phyloP scores from a whole-genome alignment of 2,888 invertebrate species.

The Stegophylla sp. region DNA sequence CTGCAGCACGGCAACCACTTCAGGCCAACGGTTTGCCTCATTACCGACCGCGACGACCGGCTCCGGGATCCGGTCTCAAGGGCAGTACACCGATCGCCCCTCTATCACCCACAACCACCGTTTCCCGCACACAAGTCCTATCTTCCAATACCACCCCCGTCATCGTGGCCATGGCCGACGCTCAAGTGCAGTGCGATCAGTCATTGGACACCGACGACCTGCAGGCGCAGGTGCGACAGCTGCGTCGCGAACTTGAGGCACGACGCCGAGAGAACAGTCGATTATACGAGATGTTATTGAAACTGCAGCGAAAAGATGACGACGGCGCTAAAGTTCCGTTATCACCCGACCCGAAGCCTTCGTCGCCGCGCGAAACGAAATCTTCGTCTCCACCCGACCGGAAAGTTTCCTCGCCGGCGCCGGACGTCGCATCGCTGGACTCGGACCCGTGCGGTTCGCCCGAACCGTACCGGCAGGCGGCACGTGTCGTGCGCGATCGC shows the following conservation, averaged over 20 bases:
- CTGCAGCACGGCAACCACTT: neutral
- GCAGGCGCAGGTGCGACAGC: neutral
- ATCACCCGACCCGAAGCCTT: neutral
- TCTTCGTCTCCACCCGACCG: neutral
- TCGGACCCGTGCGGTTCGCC: conserved; percentile 18
- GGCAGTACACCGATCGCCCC: neutral
- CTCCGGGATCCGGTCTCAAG: neutral
- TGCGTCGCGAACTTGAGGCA: conserved; percentile 29
- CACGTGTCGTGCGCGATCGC: neutral
- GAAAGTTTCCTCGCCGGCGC: neutral
- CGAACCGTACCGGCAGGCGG: neutral
- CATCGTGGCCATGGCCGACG: neutral
- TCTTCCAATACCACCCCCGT: neutral
- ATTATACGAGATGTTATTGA: conserved; percentile 41
- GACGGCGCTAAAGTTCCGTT: neutral
- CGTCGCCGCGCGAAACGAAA: neutral
- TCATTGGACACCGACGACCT: neutral
- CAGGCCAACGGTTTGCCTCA: neutral
- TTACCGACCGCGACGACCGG: neutral
- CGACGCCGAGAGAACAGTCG: conserved; percentile 37
- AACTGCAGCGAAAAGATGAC: neutral
- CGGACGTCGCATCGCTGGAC: neutral
- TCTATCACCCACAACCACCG: neutral
- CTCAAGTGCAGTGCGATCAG: conserved; percentile 33
- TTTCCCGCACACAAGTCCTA: too few species aligned